Evolutionary conservation across 2,888 invertebrate genomes (phyloP), one percentile per base, ranked within the genome.

Genomic region (Cyclophora punctaria): DNA sequence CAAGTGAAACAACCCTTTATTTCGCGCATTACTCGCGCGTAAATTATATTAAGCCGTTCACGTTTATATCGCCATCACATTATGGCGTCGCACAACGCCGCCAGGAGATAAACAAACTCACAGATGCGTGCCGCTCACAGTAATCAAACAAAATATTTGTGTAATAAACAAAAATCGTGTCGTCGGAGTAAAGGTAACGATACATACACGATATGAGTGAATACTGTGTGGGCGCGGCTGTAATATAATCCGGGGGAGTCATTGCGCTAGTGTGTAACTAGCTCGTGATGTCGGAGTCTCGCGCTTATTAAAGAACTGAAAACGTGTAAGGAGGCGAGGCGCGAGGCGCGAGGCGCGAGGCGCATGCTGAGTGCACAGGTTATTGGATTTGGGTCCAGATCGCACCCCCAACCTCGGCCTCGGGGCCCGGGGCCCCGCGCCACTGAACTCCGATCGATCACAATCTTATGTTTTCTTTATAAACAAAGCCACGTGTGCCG

Each of bases 341-440:
- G 51, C 49, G 55, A 57, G 51, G 50, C 57, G 59, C 35, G 58
- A 52, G 58, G 48, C 48, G 51, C 49, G 55, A 57, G 51, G 50
- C 57, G 53, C 58, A 58, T 53, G 61, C 52, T 52, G 59, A 68
- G 67, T 62, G 66, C 63, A 58, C 59, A 57, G 52, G 45, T 66
- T 69, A 69, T 70, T 69, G 58, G 58, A 70, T 70, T 62, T 56
- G 20, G 20, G 20, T 57, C 54, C 44, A 48, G 47, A 46, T 35
- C 34, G 40, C 45, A 44, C 48, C 41, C 45, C 41, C 43, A 47
- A 7, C 48, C 20, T 20, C 48, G 41, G 40, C 57, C 47, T 49
- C 44, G 37, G 4, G 37, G 37, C 37, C 37, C 2, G 37, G 44
- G 33, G 6, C 20, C 34, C 44, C 34, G 33, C 20, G 20, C 20